Evolutionary conservation across 2,888 invertebrate genomes (phyloP).

Genomic region (Polymixis flavicincta): DNA sequence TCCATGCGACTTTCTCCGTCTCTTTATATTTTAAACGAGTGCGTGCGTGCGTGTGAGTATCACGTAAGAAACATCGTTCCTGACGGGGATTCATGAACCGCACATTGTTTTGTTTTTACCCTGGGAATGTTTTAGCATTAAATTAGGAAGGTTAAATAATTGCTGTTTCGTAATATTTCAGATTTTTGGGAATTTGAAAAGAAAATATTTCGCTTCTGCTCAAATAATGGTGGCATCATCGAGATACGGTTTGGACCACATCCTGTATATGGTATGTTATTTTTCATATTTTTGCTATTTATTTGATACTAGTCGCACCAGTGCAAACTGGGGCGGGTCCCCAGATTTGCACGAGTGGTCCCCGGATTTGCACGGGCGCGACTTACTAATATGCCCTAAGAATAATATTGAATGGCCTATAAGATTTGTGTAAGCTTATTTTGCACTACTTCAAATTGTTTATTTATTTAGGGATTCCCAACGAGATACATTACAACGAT

Average conservation of each 20-base stretch:
- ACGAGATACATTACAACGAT: too few species aligned
- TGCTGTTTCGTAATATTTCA: background rate
- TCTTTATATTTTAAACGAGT: background rate
- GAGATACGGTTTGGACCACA: constrained; percentile 32
- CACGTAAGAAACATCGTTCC: background rate
- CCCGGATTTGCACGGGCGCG: too few species aligned
- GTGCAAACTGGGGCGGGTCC: too few species aligned
- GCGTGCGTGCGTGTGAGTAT: background rate
- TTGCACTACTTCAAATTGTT: too few species aligned
- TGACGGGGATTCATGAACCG: too few species aligned
- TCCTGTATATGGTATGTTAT: constrained; percentile 14
- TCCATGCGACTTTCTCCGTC: background rate
- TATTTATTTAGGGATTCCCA: too few species aligned
- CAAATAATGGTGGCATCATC: constrained; percentile 20
- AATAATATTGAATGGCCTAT: too few species aligned
- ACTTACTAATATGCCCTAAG: too few species aligned
- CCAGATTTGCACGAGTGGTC: background rate
- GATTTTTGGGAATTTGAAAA: constrained; percentile 23
- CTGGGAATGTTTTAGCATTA: background rate
- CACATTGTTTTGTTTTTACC: background rate
- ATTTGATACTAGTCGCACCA: background rate
- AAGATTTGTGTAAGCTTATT: too few species aligned
- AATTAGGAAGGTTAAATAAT: background rate
- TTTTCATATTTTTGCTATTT: background rate
- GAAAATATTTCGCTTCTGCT: constrained; percentile 2